Percentiles rank a stretch among this genome's conserved stretches.
phyloP scores from a whole-genome alignment of 2,888 invertebrate genomes.

The Caenorhabditis sulstoni region DNA sequence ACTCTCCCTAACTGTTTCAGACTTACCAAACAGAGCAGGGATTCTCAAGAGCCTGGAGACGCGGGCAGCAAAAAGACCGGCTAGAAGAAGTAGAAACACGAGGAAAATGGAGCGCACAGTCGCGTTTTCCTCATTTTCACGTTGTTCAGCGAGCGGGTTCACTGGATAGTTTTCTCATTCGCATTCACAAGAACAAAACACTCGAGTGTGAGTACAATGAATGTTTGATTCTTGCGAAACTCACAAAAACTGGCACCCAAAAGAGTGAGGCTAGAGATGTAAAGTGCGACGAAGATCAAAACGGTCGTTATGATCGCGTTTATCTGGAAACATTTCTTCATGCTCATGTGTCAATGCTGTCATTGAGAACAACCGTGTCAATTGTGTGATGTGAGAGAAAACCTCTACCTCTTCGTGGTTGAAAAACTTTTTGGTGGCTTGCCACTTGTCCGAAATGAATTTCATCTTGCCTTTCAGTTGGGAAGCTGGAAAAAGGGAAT shows the following conservation, averaged over 20 bases:
- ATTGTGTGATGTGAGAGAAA: no score
- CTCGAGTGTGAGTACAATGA: no score
- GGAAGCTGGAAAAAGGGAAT: no score
- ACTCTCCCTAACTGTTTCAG: background rate
- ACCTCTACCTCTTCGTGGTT: no score
- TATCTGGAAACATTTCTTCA: constrained; percentile 32
- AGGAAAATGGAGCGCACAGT: constrained; percentile 53
- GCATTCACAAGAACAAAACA: no score
- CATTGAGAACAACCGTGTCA: no score
- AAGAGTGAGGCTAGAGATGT: constrained; percentile 55
- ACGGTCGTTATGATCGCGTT: constrained; percentile 44
- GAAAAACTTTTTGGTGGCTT: no score
- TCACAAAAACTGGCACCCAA: constrained; percentile 58
- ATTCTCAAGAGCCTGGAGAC: constrained; percentile 39
- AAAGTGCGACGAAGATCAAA: constrained; percentile 43
- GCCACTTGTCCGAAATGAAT: no score
- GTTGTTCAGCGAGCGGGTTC: constrained; percentile 43
- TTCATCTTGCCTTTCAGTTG: no score
- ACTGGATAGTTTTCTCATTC: constrained; percentile 21
- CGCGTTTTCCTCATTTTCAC: constrained; percentile 17
- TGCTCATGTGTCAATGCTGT: no score
- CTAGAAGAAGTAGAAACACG: constrained; percentile 50
- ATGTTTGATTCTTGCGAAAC: constrained; percentile 4
- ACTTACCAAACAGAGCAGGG: constrained; percentile 52
- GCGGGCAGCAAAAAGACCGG: constrained; percentile 45